Conservation (phyloP, 1,140 invertebrate genomes). For the Brachionus plicatilis region DNA sequence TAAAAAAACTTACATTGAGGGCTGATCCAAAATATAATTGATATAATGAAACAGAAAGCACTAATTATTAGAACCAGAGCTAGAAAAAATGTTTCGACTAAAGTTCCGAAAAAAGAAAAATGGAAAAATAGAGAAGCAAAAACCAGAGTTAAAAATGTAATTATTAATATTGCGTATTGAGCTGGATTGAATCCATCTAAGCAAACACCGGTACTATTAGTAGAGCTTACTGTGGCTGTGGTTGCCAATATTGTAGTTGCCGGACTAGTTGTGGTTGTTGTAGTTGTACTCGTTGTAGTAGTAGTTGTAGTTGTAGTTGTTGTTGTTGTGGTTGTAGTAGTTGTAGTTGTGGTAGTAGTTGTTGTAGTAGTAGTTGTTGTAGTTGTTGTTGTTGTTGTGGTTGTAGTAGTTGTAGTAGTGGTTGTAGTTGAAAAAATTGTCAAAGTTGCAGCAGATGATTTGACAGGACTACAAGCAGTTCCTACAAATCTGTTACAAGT, state of each 20-base stretch:
- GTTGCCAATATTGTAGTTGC: neutral
- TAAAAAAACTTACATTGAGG: neutral
- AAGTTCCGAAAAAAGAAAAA: slow-evolving; percentile 20
- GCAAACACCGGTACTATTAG: neutral
- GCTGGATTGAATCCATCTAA: neutral
- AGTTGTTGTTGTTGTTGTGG: slow-evolving; percentile 9
- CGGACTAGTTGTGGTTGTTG: slow-evolving; percentile 5
- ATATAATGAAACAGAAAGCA: slow-evolving; percentile 21
- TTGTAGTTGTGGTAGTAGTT: neutral
- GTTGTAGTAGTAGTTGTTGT: slow-evolving; percentile 28
- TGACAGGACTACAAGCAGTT: neutral
- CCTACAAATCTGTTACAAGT: neutral
- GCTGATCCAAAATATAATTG: slow-evolving; percentile 33
- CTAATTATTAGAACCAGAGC: slow-evolving; percentile 6
- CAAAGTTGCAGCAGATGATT: neutral
- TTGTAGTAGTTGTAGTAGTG: neutral
- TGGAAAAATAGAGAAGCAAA: slow-evolving; percentile 30
- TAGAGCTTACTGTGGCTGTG: neutral
- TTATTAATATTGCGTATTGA: slow-evolving; percentile 24
- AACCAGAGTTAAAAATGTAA: slow-evolving; percentile 5
- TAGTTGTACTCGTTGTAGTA: neutral
- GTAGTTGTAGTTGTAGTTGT: neutral
- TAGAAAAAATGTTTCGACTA: slow-evolving; percentile 35
- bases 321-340: neutral
- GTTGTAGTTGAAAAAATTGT: neutral